Base-by-base conservation (phyloP, 2,113 vertebrate genomes). In the Grammomys surdaster region DNA sequence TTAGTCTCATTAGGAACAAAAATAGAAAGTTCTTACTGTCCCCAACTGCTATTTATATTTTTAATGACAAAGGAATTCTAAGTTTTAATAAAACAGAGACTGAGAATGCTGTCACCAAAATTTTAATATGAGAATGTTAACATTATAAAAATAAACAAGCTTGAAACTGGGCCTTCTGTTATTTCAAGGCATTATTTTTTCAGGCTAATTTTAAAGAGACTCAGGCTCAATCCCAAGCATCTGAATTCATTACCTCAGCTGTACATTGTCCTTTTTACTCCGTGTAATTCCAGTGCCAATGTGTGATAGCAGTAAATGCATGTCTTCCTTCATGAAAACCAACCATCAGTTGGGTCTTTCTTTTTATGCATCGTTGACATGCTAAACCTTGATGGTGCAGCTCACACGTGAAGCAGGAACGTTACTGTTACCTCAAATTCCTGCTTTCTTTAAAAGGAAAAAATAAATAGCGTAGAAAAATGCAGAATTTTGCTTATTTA, bases 301-400 rank as follows among this genome's bases (percentile, higher is more conserved):
- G 7, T 60, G 31, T n/a, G 26, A 67, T 81, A 95, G 80, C 63
- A 95, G 46, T 22, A 89, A 72, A 10, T 22, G 90, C 51, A 60
- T 46, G 81, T 82, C 60, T 96, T 94, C 54, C 48, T 93, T 88
- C 65, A 94, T 95, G 89, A 95, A 95, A 96, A 46, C 69, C 89
- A 63, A 33, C 70, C 84, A 17, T 90, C 43, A 93, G 40, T 36
- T 88, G 81, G 40, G 60, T 95, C 14, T 95, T 95, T 88, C 48
- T 91, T 93, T 93, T 87, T 7, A 40, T 91, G 40, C 94, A 89
- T 91, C 89, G 78, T 33, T 78, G 40, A 56, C 90, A 82, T 67
- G 82, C 58, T 86, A 78, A 40, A 1, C 26, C 8, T 95, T 92
- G 48, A 73, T 72, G 48, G 86, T 48, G 1, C 88, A 11, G 84